phyloP scores from a whole-genome alignment of 2,888 invertebrate genomes.

The Pammene aurita region DNA sequence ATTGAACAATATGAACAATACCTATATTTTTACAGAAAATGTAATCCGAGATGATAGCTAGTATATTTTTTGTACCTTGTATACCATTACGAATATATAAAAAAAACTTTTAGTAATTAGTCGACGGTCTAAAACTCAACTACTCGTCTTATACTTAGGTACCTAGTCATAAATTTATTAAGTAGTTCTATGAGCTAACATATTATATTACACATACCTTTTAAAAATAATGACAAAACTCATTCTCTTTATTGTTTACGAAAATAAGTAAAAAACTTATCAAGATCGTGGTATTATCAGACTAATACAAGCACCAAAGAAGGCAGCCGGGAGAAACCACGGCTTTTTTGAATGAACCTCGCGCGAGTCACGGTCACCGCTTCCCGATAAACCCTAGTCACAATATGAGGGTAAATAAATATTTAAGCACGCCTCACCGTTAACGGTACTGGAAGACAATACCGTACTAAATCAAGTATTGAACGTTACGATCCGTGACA shows the following conservation, averaged over 20 bases:
- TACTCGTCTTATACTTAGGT: no score
- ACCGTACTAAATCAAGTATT: constrained; percentile 46
- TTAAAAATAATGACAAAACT: neutral
- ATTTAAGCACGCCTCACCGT: constrained; percentile 40
- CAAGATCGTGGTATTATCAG: constrained; percentile 9
- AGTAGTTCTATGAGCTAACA: neutral
- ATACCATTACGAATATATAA: no score
- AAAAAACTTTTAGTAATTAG: no score
- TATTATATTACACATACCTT: neutral
- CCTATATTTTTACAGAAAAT: no score
- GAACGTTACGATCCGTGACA: constrained; percentile 52
- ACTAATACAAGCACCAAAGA: constrained; percentile 2
- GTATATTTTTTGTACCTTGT: no score
- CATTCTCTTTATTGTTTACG: neutral
- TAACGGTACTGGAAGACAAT: constrained; percentile 44
- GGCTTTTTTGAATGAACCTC: constrained; percentile 14
- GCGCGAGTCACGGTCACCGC: constrained; percentile 32
- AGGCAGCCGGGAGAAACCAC: neutral
- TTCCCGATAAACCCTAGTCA: constrained; percentile 31
- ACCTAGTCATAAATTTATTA: no score
- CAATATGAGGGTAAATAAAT: constrained; percentile 39
- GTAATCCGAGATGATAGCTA: no score
- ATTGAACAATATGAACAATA: no score
- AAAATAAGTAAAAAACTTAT: neutral
- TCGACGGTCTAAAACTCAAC: no score